Conservation (phyloP, 2,113 vertebrate species). For the Noturus placidus region DNA sequence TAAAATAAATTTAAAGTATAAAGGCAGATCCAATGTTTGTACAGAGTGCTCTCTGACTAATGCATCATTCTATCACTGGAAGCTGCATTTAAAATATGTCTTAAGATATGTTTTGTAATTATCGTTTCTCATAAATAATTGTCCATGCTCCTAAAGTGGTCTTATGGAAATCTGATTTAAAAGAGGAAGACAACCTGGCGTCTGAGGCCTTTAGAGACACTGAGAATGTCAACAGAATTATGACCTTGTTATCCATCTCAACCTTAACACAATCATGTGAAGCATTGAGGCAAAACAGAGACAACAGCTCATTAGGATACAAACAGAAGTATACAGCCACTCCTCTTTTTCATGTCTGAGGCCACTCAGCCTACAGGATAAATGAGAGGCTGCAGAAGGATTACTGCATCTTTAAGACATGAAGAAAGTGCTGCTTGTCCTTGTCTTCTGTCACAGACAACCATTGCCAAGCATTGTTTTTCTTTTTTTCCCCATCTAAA, state of each 20-base stretch:
- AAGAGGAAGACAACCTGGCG: constrained; percentile 50
- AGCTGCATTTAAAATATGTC: constrained; percentile 21
- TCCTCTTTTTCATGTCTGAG: constrained; percentile 15
- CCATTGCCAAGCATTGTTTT: background rate
- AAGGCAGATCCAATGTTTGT: background rate
- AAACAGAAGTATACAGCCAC: background rate
- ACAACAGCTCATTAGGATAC: constrained; percentile 26
- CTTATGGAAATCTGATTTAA: constrained; percentile 40
- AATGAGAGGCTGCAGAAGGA: constrained; percentile 17
- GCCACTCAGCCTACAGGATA: constrained; percentile 18
- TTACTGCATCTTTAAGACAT: background rate
- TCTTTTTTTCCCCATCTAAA: background rate
- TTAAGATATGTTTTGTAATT: constrained; percentile 13
- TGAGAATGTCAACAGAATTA: constrained; percentile 37
- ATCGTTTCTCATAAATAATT: constrained; percentile 37
- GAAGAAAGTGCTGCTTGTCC: constrained; percentile 19
- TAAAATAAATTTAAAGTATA: background rate
- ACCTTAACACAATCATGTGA: constrained; percentile 33
- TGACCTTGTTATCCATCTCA: constrained; percentile 42
- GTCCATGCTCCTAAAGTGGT: constrained; percentile 35
- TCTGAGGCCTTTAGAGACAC: constrained; percentile 26
- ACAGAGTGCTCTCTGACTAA: constrained; percentile 12
- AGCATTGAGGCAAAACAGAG: constrained; percentile 41
- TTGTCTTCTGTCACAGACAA: constrained; percentile 12
- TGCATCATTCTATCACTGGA: background rate